Base-by-base conservation (phyloP, 2,797 vertebrate species). In the Ceyx erithaca region DNA sequence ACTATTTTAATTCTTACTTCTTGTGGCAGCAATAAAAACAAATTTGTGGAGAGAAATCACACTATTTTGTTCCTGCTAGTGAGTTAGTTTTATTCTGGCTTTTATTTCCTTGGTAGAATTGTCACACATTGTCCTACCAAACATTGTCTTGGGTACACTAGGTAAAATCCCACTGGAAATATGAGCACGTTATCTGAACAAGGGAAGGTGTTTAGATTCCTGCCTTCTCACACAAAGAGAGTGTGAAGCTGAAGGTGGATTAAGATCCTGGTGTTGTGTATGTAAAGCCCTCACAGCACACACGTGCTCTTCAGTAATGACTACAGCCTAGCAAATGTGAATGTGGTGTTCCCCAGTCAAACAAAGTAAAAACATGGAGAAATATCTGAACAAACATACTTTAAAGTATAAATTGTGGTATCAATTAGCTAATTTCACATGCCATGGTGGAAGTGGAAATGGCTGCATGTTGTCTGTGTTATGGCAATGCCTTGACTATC, bases 131-230 rank as follows among this genome's bases (percentile, higher is more conserved):
- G 16, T 18, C 26, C 26, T 48, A 57, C 13, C 57, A 89, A 85
- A 73, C 18, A 80, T 22, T 30, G 55, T 26, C 16, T 90, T 75
- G 69, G 31, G 43, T 49, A 64, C 16, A 33, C 33, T 26, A 72
- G 12, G 45, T 59, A 77, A 90, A 94, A 89, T 61, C 22, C 61
- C n/a, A 33, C 57, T 73, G 52, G 59, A 89, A 88, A 87, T 52
- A 30, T 14, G n/a, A 22, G 58, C 12, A 30, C 19, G 2, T 31
- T 37, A 58, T 25, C 30, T 48, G 4, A 80, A 18, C 9, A 55
- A 88, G 30, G 41, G 45, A 72, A 86, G 86, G 76, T 21, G 5
- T 62, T 81, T 69, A 41, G 28, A 49, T 80, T 64, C 28, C 31
- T 71, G 37, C 2, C 2, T 61, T 75, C 54, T 72, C 48, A 35